Evolutionary conservation across 2,888 invertebrate genomes (phyloP).

Genomic region (Mylabris sibirica): DNA sequence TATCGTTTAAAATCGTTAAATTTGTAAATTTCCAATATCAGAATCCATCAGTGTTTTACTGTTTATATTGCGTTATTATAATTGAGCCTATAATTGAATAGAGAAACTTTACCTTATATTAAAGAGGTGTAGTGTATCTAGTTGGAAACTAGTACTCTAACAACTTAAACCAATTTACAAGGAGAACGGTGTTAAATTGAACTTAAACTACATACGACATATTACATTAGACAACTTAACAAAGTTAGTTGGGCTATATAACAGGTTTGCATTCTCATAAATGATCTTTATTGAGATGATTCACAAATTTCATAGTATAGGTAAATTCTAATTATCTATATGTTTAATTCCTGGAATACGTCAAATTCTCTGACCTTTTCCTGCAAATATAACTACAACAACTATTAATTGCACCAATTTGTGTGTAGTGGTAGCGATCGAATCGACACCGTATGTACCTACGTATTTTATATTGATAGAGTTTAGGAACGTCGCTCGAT

Average conservation of each 20-base stretch:
- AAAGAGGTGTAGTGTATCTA: constrained; percentile 15
- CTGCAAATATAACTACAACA: not conserved
- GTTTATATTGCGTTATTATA: constrained; percentile 9
- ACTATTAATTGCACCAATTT: not conserved
- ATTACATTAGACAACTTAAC: constrained; percentile 29
- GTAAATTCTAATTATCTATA: not conserved
- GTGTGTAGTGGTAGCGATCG: not conserved
- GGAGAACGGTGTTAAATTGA: constrained; percentile 25
- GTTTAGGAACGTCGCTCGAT: not conserved
- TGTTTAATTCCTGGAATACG: not conserved
- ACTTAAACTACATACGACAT: constrained; percentile 28
- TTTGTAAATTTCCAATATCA: not conserved
- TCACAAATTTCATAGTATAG: not conserved
- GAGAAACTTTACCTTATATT: constrained; percentile 24
- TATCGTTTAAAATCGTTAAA: no score
- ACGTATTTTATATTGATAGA: not conserved
- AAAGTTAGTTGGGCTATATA: constrained; percentile 7
- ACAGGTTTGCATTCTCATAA: constrained; percentile 18
- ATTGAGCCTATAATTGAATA: constrained; percentile 25
- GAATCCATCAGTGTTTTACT: not conserved
- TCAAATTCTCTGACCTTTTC: not conserved
- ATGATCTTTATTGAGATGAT: no score
- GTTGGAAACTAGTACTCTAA: constrained; percentile 24
- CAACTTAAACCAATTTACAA: constrained; percentile 33
- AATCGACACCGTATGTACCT: not conserved